A percentile compares a stretch with the other conserved stretches of the same genome.
phyloP scores from a whole-genome alignment of 1,140 invertebrate genomes.

The Forficula auricularia region DNA sequence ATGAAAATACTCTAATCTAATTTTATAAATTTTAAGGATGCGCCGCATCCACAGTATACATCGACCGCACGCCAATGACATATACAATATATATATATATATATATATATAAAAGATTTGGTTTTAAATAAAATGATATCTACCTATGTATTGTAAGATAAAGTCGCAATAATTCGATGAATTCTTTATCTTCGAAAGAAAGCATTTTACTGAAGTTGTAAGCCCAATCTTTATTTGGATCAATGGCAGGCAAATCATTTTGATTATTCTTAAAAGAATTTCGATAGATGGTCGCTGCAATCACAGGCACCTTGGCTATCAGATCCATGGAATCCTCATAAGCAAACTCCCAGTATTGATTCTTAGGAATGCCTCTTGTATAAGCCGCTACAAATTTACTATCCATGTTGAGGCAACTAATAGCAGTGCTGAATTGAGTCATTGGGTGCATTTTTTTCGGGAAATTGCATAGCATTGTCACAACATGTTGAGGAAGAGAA shows the following conservation, averaged over 20 bases:
- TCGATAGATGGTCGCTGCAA: conserved; percentile 49
- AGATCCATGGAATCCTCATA: conserved; percentile 52
- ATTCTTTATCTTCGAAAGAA: conserved; percentile 41
- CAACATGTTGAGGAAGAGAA: conserved; percentile 46
- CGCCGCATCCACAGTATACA: too few relatives aligned
- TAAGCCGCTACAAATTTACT: conserved; percentile 49
- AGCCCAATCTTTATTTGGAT: conserved; percentile 44
- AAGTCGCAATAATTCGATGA: conserved; percentile 45
- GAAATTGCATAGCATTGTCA: conserved; percentile 51
- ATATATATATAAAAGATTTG: too few relatives aligned
- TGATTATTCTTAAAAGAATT: conserved; percentile 36
- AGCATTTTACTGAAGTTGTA: conserved; percentile 45
- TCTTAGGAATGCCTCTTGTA: conserved; percentile 38
- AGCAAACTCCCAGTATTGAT: conserved; percentile 42
- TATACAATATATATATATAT: too few relatives aligned
- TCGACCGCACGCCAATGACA: too few relatives aligned
- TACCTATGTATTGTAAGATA: conserved; percentile 43
- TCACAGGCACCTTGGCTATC: conserved; percentile 47
- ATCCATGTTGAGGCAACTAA: conserved; percentile 44
- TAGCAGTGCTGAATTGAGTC: conserved; percentile 47
- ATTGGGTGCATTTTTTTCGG: conserved; percentile 43
- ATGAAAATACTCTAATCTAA: too few relatives aligned
- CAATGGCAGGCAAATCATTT: conserved; percentile 37
- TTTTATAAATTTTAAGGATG: too few relatives aligned
- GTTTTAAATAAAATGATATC: too few relatives aligned